These are phyloP conservation scores for Drosophila neonasuta DNA, from an alignment of 2,888 invertebrate species.

Conservation along the genomic window DNA sequence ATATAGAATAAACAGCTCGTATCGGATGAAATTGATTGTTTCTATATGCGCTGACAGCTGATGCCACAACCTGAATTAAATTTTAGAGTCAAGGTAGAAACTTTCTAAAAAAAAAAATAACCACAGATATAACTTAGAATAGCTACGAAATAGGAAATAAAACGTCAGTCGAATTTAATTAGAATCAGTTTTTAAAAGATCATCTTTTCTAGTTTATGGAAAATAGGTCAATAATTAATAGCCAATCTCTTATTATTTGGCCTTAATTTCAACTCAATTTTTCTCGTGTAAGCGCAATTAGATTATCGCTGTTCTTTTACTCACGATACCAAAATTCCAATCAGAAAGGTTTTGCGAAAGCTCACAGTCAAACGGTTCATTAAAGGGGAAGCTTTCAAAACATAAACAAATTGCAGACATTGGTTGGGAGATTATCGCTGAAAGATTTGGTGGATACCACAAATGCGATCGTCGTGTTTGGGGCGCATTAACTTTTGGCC, in stretches of 20 bases:
- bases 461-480: slow-evolving; percentile 64
- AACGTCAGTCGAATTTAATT: slow-evolving; percentile 9
- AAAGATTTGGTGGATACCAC: slow-evolving; percentile 5
- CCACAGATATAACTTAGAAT: background rate
- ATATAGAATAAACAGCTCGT: background rate
- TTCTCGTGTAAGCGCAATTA: background rate
- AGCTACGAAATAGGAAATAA: slow-evolving; percentile 33
- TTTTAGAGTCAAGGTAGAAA: slow-evolving; percentile 22
- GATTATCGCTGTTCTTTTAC: background rate
- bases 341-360: background rate
- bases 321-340: background rate
- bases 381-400: slow-evolving; percentile 7
- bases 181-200: background rate
- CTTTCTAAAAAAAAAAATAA: slow-evolving; percentile 46
- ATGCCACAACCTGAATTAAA: slow-evolving; percentile 30
- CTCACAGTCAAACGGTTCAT: slow-evolving; percentile 3
- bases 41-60: slow-evolving; percentile 42
- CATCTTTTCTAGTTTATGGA: background rate
- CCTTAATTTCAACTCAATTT: too few species aligned
- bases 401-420: slow-evolving; percentile 13
- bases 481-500: slow-evolving; percentile 69
- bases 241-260: too few species aligned
- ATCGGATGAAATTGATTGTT: slow-evolving; percentile 33
- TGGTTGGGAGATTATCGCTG: slow-evolving; percentile 53
- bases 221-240: background rate